Evolutionary conservation across 2,113 vertebrate genomes (phyloP), one percentile per base, ranked within the genome.

Genomic region (Synodontis membranacea): DNA sequence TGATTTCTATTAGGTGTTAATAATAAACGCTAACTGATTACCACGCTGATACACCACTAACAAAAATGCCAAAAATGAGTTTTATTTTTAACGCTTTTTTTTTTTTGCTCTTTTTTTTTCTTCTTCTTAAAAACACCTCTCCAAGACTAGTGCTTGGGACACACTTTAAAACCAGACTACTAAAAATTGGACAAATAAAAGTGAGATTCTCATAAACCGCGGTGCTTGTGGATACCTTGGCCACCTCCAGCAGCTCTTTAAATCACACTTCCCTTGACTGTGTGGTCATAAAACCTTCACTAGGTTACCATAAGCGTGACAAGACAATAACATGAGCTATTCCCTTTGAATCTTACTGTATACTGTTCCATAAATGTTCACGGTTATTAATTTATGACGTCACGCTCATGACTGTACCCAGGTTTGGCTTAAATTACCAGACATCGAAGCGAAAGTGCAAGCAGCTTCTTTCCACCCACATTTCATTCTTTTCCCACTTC

Each of bases 401-500:
- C 70, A 68, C 42, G n/a, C 54, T 86, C 39, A 74, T 46, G 31
- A 58, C 66, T 60, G 79, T 11, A 15, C 44, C 50, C 81, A 84
- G 74, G 56, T 72, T 86, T 31, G 37, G 80, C 31, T 37, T 12
- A 72, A 72, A 68, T 50, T 86, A 87, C 75, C 83, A 87, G 62
- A 64, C 66, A 84, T 64, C 84, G n/a, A 87, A 87, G 84, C 50
- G 72, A 88, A 58, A 87, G 76, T 70, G 84, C 70, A 46, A 39
- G 83, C 68, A 87, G 87, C 70, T 58, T 78, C 52, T 82, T 88
- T 90, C 78, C 62, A 37, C 66, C 79, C 75, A 88, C 89, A 82
- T 86, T 34, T 86, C 46, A 83, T 56, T 85, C 72, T 62, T 87
- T 88, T 72, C 54, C n/a, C 48, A 50, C 54, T 56, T 86, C 62